Evolutionary conservation across 2,797 vertebrate genomes (phyloP).

Genomic region (Mycteria americana): DNA sequence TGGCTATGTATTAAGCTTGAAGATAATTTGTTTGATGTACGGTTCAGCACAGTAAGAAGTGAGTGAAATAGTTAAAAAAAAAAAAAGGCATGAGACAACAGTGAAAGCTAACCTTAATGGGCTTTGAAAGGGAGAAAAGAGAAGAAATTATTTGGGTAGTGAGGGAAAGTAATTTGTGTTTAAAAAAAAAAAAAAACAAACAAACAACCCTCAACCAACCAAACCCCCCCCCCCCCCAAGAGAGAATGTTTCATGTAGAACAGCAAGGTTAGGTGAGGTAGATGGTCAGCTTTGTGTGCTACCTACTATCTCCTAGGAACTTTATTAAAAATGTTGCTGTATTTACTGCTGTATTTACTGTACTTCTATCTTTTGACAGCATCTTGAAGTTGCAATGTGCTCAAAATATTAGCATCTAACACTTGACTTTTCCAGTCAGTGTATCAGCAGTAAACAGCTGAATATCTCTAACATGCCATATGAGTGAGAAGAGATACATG

Average conservation of each 20-base stretch:
- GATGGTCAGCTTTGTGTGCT: neutral
- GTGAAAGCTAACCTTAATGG: neutral
- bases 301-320: neutral
- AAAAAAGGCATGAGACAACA: too few relatives aligned
- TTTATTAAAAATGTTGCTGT: accelerated
- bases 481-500: neutral
- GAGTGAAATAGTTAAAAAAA: too few relatives aligned
- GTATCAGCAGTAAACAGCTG: neutral
- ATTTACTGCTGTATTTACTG: neutral
- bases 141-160: neutral
- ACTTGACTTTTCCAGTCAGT: neutral
- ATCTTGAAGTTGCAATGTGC: neutral
- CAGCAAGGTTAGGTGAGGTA: neutral
- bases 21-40: neutral
- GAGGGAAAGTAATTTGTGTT: neutral
- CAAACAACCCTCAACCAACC: neutral
- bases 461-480: neutral
- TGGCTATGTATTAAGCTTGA: neutral
- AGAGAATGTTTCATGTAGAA: neutral
- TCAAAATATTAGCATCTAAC: neutral
- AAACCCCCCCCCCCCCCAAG: neutral
- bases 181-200: neutral
- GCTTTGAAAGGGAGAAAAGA: neutral
- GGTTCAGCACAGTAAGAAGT: neutral
- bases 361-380: neutral